Evolutionary conservation across 2,113 vertebrate species (phyloP).

Genomic region (Macquaria ambigua): DNA sequence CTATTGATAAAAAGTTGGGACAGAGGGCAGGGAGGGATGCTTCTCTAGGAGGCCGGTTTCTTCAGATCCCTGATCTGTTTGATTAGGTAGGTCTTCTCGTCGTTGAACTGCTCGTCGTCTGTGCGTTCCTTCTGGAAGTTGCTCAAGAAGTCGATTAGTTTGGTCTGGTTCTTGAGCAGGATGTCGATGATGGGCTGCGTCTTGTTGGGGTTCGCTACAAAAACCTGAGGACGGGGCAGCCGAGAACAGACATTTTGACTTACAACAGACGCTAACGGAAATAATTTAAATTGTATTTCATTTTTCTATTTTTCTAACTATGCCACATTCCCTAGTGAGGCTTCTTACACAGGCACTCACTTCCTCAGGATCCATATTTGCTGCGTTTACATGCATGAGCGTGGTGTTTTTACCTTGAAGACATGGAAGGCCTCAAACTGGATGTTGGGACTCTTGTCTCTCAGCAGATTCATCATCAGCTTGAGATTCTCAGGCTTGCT

Average conservation of each 20-base stretch:
- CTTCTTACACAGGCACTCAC: too few species aligned
- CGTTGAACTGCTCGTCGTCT: slow-evolving; percentile 97
- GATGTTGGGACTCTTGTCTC: slow-evolving; percentile 97
- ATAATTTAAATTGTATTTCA: too few species aligned
- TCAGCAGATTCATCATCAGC: slow-evolving; percentile 96
- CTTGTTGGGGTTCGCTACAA: slow-evolving; percentile 97
- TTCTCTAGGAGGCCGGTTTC: slow-evolving; percentile 91
- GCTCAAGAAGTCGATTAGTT: slow-evolving; percentile 97
- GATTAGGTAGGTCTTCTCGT: slow-evolving; percentile 99
- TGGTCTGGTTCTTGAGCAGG: slow-evolving; percentile 98
- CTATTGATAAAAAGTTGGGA: slow-evolving; percentile 78
- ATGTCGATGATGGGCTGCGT: slow-evolving; percentile 97
- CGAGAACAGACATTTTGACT: neutral
- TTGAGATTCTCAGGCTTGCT: slow-evolving; percentile 98
- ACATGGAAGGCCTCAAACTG: slow-evolving; percentile 99
- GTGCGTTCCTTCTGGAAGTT: slow-evolving; percentile 97
- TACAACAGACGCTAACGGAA: too few species aligned
- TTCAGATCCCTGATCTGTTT: slow-evolving; percentile 99
- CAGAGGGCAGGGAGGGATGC: slow-evolving; percentile 28
- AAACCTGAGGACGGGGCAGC: slow-evolving; percentile 86
- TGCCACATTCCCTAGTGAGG: too few species aligned
- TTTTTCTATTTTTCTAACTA: too few species aligned
- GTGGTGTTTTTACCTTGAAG: slow-evolving; percentile 85
- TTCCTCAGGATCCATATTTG: too few species aligned
- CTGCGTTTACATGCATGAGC: too few species aligned